Evolutionary conservation across 2,888 invertebrate species (phyloP).

Genomic region (Drosophila testacea): DNA sequence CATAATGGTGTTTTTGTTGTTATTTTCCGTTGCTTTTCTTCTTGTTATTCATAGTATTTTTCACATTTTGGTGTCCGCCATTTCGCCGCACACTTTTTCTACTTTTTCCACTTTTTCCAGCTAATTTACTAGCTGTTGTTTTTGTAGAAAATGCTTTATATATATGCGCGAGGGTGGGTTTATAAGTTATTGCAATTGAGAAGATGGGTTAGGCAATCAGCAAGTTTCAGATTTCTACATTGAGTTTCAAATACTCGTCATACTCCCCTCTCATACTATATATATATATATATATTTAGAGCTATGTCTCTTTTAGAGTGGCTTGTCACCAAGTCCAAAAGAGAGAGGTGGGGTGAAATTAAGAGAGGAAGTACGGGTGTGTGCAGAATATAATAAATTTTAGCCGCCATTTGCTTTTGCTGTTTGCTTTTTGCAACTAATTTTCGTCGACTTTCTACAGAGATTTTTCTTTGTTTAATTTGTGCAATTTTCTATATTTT

Average conservation of each 20-base stretch:
- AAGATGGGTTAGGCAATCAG: no score
- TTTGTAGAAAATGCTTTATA: constrained; percentile 48
- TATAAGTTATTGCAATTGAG: not conserved
- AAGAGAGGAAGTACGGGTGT: constrained; percentile 43
- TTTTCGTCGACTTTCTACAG: constrained; percentile 38
- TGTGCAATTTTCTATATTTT: constrained; percentile 44
- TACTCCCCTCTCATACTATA: constrained; percentile 8
- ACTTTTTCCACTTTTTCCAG: constrained; percentile 73
- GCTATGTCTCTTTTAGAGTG: constrained; percentile 70
- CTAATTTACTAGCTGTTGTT: constrained; percentile 77
- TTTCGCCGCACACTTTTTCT: constrained; percentile 73
- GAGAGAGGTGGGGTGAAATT: not conserved
- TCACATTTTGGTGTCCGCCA: constrained; percentile 72
- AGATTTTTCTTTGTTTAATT: constrained; percentile 73
- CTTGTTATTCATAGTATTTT: constrained; percentile 38
- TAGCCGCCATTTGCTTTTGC: constrained; percentile 68
- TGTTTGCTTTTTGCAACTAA: constrained; percentile 58
- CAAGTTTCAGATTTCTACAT: not conserved
- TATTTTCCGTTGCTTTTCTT: constrained; percentile 37
- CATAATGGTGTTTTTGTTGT: constrained; percentile 44
- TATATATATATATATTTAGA: constrained; percentile 29
- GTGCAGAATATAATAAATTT: constrained; percentile 74
- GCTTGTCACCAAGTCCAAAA: constrained; percentile 36
- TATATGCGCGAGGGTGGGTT: constrained; percentile 18
- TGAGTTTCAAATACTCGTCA: not conserved